Evolutionary conservation across 2,797 vertebrate species (phyloP).

Genomic region (Thamnophis elegans): DNA sequence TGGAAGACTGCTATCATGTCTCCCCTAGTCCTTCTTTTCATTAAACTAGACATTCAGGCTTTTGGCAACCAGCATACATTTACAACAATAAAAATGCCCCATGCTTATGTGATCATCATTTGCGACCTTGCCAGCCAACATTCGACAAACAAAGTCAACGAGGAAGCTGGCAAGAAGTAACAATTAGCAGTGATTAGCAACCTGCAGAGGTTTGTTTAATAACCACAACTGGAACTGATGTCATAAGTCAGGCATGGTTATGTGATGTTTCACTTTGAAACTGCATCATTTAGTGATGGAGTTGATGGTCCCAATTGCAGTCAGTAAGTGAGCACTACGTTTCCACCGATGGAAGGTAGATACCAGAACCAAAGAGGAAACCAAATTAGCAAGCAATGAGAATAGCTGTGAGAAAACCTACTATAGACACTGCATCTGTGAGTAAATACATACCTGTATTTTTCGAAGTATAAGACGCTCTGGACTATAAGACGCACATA

Average conservation of each 20-base stretch:
- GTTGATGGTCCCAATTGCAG: not conserved
- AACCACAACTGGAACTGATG: not conserved
- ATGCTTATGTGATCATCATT: too few relatives aligned
- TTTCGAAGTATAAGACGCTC: too few relatives aligned
- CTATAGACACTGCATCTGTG: not conserved
- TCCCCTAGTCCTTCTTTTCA: too few relatives aligned
- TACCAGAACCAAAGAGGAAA: not conserved
- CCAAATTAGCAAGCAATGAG: not conserved
- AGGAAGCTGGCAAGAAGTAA: too few relatives aligned
- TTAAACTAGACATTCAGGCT: not conserved
- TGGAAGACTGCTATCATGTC: too few relatives aligned
- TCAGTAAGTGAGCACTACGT: not conserved
- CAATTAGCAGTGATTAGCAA: too few relatives aligned
- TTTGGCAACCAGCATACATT: not conserved
- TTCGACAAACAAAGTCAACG: too few relatives aligned
- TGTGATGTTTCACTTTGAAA: not conserved
- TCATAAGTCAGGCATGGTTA: not conserved
- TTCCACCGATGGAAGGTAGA: not conserved
- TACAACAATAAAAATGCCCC: not conserved
- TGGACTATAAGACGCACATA: too few relatives aligned
- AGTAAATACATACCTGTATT: not conserved
- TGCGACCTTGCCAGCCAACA: too few relatives aligned
- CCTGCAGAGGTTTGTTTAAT: not conserved
- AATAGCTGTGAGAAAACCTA: not conserved
- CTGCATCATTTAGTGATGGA: not conserved